Evolutionary conservation across 2,888 invertebrate genomes (phyloP), one percentile per base, ranked within the genome.

Genomic region (Melitaea athalia): DNA sequence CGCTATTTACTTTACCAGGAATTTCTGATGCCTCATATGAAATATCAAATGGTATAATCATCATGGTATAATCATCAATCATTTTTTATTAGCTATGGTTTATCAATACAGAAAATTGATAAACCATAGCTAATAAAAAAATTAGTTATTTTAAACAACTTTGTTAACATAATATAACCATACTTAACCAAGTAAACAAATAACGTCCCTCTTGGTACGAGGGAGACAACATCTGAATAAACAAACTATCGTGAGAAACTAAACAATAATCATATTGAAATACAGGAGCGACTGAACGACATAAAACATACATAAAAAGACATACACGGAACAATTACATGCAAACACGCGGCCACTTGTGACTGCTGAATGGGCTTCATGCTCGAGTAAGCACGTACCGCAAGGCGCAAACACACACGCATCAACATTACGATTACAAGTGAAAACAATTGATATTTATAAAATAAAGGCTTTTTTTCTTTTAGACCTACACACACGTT

Each of bases 281-380:
- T 50, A 60, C 63, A 59, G 61, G 33, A 38, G 62, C 52, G 5
- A 57, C 42, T 59, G 42, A 55, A 59, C 47, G 33, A 53, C 59
- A 49, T 17, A 24, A 53, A 50, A 72, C 53, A 67, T 67, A 57
- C 61, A 61, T 42, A 59, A 53, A 38, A 63, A 66, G 61, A 50
- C 49, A 62, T 52, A 53, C 38, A 53, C 38, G 60, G 64, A 69
- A 72, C 72, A 69, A 65, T 67, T 47, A 60, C 55, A 67, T 31
- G 65, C 43, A 60, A 60, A 63, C 72, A 69, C 69, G 72, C 69
- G 67, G 71, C 62, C 69, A 69, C 67, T 69, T 69, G 57, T 57
- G 57, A 15, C 38, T 57, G 15, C 15, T 57, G 69, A 72, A 72
- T 65, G 69, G 43, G 17, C 59, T 59, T 38, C 53, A 61, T 55